phyloP scores from a whole-genome alignment of 2,113 vertebrate species.

The Pionites leucogaster region DNA sequence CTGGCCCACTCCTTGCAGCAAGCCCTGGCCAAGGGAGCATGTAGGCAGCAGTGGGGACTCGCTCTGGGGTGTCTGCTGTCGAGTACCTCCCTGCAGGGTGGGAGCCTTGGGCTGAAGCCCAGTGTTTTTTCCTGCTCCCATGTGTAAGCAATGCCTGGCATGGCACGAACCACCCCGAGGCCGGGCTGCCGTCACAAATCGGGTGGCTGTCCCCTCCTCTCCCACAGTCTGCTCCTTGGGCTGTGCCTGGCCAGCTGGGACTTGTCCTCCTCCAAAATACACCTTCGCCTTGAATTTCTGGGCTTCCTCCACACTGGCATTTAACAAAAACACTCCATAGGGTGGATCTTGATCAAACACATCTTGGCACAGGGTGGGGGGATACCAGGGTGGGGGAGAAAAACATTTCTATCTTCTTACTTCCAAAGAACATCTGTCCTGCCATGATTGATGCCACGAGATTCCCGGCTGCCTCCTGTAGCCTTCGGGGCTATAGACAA shows the following conservation, averaged over 20 bases:
- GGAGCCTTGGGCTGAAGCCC: neutral
- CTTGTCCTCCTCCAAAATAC: constrained; percentile 9
- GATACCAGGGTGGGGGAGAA: constrained; percentile 9
- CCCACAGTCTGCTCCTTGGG: neutral
- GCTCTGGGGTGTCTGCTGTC: neutral
- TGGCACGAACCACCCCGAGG: neutral
- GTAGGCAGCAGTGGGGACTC: neutral
- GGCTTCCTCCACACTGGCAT: neutral
- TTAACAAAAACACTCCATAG: neutral
- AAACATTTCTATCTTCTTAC: constrained; percentile 39
- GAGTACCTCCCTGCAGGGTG: neutral
- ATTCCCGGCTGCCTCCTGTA: neutral
- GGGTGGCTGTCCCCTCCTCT: neutral
- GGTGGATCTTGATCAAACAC: constrained; percentile 17
- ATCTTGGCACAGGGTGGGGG: neutral
- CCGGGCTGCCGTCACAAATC: neutral
- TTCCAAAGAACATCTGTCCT: constrained; percentile 18
- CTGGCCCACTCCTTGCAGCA: neutral
- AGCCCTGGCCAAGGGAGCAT: neutral
- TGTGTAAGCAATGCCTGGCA: neutral
- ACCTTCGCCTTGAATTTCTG: neutral
- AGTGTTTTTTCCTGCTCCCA: neutral
- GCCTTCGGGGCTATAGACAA: constrained; percentile 6
- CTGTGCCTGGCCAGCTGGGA: neutral
- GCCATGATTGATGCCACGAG: neutral